Percentiles rank a stretch among this genome's conserved stretches.
Conservation (phyloP, 2,797 vertebrate genomes). For the Chaetodon trifasciatus region DNA sequence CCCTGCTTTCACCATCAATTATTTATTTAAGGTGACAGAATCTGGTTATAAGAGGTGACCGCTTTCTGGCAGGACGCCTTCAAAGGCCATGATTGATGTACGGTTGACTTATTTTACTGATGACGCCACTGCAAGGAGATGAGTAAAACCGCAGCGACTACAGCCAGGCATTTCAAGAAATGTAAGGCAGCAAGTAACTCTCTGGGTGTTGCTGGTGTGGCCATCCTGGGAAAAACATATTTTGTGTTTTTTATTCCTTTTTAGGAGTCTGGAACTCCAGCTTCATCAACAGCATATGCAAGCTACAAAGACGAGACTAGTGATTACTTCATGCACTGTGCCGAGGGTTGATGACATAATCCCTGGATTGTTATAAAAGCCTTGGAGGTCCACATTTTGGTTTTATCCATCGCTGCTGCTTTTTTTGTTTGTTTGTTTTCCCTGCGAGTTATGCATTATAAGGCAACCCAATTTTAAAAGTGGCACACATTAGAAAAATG, state of each 20-base stretch:
- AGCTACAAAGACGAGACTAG: constrained; percentile 45
- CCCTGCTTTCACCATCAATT: not conserved
- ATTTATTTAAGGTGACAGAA: constrained; percentile 15
- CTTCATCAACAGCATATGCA: constrained; percentile 65
- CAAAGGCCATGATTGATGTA: constrained; percentile 10
- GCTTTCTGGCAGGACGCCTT: constrained; percentile 43
- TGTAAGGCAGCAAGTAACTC: constrained; percentile 22
- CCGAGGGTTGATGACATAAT: constrained; percentile 79
- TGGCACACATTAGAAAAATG: not conserved
- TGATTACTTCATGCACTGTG: constrained; percentile 72
- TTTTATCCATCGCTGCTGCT: constrained; percentile 55
- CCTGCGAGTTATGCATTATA: constrained; percentile 44
- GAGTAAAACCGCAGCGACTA: constrained; percentile 43
- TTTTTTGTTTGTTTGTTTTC: constrained; percentile 69
- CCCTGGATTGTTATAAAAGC: constrained; percentile 75
- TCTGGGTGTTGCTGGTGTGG: constrained; percentile 43
- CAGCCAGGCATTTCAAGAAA: constrained; percentile 37
- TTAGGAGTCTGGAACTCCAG: constrained; percentile 48
- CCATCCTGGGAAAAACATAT: constrained; percentile 38
- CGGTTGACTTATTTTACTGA: constrained; percentile 36
- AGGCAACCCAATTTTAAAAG: constrained; percentile 32
- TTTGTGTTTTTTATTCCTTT: constrained; percentile 52
- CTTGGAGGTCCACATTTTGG: constrained; percentile 46
- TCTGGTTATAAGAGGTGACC: constrained; percentile 39
- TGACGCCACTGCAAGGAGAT: constrained; percentile 48